A percentile compares a stretch with the other conserved stretches of the same genome.
Evolutionary conservation across 2,113 vertebrate species (phyloP).

Genomic region (Tympanuchus pallidicinctus): DNA sequence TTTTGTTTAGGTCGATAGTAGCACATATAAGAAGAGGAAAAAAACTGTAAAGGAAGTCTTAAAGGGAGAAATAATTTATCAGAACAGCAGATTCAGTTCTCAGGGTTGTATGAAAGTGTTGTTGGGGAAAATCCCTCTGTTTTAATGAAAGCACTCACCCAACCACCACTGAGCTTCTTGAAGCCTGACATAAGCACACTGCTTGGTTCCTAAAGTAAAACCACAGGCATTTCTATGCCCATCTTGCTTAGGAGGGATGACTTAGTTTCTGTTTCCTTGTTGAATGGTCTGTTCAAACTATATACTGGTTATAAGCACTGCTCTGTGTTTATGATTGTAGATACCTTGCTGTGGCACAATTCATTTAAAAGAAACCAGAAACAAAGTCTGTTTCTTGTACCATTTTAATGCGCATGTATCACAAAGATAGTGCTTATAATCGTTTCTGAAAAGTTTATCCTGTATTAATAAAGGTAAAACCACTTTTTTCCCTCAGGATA

Average conservation of each 20-base stretch:
- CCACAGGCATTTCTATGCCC: neutral
- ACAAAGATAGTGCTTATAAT: neutral
- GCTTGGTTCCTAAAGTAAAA: neutral
- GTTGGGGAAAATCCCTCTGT: neutral
- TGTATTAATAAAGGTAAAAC: neutral
- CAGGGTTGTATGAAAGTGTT: neutral
- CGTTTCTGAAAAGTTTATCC: neutral
- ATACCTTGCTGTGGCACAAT: neutral
- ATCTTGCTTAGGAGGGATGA: neutral
- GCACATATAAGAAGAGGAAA: neutral
- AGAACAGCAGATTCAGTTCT: neutral
- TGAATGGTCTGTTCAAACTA: neutral
- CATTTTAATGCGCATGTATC: neutral
- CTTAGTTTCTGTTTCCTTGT: neutral
- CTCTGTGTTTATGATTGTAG: neutral
- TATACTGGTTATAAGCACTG: neutral
- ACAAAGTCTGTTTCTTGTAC: neutral
- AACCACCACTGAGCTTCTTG: neutral
- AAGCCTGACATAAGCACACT: neutral
- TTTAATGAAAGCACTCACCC: neutral
- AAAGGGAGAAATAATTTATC: neutral
- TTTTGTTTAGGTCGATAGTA: constrained; percentile 6
- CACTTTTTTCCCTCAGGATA: neutral
- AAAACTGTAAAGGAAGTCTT: neutral
- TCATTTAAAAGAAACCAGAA: neutral